These are phyloP conservation scores for Sinocyclocheilus anshuiensis DNA, from an alignment of 2,113 vertebrate species.

Conservation along the genomic window DNA sequence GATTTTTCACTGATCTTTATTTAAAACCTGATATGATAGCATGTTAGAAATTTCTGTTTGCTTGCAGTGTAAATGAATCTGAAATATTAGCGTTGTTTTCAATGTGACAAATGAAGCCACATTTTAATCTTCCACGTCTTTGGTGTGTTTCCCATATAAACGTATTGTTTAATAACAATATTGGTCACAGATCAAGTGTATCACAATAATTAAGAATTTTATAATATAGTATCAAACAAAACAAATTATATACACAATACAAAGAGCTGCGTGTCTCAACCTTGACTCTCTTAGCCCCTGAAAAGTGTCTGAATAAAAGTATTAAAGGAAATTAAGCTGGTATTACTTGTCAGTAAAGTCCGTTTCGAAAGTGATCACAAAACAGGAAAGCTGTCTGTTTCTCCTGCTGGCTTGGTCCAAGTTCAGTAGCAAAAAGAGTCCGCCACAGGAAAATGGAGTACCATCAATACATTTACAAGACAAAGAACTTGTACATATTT, in stretches of 20 bases:
- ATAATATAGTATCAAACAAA: constrained; percentile 60
- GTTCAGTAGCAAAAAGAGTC: constrained; percentile 37
- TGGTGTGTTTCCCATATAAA: constrained; percentile 57
- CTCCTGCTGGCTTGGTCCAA: constrained; percentile 39
- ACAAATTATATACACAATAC: constrained; percentile 61
- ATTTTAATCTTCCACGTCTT: constrained; percentile 44
- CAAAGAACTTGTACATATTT: constrained; percentile 49
- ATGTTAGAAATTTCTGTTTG: constrained; percentile 45
- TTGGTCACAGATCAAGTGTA: constrained; percentile 51
- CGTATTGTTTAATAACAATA: constrained; percentile 44
- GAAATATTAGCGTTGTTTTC: constrained; percentile 44
- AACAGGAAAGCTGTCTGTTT: constrained; percentile 26
- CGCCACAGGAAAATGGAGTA: constrained; percentile 43
- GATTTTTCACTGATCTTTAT: constrained; percentile 50
- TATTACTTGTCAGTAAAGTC: constrained; percentile 50
- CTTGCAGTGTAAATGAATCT: constrained; percentile 42
- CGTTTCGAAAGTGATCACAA: constrained; percentile 43
- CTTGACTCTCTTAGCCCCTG: constrained; percentile 46
- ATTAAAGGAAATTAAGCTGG: constrained; percentile 52
- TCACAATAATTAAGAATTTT: constrained; percentile 59
- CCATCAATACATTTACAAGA: constrained; percentile 48
- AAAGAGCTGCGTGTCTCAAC: constrained; percentile 55
- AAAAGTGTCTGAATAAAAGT: constrained; percentile 49
- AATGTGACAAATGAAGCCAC: constrained; percentile 46
- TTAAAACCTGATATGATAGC: constrained; percentile 47